Base-by-base conservation (phyloP, 2,888 invertebrate species). In the Dascillus cervinus region DNA sequence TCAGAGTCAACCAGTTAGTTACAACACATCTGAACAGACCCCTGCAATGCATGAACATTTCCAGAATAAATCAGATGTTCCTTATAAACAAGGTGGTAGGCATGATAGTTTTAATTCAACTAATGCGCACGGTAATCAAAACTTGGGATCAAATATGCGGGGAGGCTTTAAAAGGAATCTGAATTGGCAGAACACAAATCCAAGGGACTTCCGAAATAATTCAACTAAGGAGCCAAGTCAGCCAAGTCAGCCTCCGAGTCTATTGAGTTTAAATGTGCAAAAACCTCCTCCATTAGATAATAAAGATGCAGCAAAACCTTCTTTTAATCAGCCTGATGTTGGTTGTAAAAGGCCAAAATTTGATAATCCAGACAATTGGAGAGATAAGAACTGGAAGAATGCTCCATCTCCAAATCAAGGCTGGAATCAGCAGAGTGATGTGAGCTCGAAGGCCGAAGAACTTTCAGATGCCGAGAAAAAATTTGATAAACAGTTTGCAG, bases 401-500 rank as follows among this genome's bases (percentile, higher is more conserved):
- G 46, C 37, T 49, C 49, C 45, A 20, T 48, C 39, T 56, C 49
- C 39, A 56, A 58, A 56, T 60, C 65, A 62, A 48, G 53, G 6
- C 3, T 17, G 27, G 11, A 29, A 25, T 15, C 22, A 19, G 9
- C 32, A 29, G 12, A 26, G 29, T 34, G 13, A 17, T 11, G 5
- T 8, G 4, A 12, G 48, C 22, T 10, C 26, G 11, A 37, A 33
- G 12, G 13, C 28, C 8, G 64, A 65, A 34, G 62, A 62, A 37
- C 41, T 72, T 21, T 69, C 71, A 1, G 73, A 75, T 47, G 86
- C 88, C 50, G 89, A 91, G 62, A 79, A 79, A 59, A 79, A 81
- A 36, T 94, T 94, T 65, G 87, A 89, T 56, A 78, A 81, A 39
- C 87, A 92, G 61, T 92, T 92, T 59, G 75, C 79, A 51, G 82